Percentiles rank a stretch among this genome's conserved stretches.
phyloP scores from a whole-genome alignment of 2,888 invertebrate species.

The Chymomyza amoena region DNA sequence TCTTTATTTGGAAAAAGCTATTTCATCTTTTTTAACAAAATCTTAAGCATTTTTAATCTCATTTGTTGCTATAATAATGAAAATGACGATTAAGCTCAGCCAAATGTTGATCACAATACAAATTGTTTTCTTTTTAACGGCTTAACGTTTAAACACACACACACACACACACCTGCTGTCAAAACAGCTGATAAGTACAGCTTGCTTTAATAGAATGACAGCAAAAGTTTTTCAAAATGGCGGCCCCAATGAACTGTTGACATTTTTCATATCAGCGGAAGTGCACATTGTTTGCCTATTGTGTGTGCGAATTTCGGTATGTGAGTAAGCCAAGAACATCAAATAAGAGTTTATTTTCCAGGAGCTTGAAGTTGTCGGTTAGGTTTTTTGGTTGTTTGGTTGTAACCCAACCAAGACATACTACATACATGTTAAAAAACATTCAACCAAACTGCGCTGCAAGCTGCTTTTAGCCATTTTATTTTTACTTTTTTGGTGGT shows the following conservation, averaged over 20 bases:
- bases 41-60: too few relatives aligned
- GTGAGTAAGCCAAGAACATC: neutral
- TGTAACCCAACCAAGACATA: neutral
- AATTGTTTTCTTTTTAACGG: neutral
- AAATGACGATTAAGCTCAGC: too few relatives aligned
- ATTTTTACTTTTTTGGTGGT: neutral
- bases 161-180: neutral
- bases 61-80: too few relatives aligned
- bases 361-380: constrained; percentile 13
- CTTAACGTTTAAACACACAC: neutral
- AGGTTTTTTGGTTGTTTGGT: neutral
- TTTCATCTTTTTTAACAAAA: too few relatives aligned
- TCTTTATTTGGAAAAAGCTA: too few relatives aligned
- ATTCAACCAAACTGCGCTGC: neutral
- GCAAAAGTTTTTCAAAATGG: neutral
- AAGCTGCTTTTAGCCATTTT: neutral
- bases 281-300: constrained; percentile 38
- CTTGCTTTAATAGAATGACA: constrained; percentile 2
- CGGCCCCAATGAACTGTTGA: constrained; percentile 12
- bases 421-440: neutral
- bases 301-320: neutral
- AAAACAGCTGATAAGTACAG: neutral
- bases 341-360: constrained; percentile 9
- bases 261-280: constrained; percentile 43
- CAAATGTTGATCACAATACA: too few relatives aligned